phyloP scores from a whole-genome alignment of 2,888 invertebrate genomes.

The Drosophila affinis region DNA sequence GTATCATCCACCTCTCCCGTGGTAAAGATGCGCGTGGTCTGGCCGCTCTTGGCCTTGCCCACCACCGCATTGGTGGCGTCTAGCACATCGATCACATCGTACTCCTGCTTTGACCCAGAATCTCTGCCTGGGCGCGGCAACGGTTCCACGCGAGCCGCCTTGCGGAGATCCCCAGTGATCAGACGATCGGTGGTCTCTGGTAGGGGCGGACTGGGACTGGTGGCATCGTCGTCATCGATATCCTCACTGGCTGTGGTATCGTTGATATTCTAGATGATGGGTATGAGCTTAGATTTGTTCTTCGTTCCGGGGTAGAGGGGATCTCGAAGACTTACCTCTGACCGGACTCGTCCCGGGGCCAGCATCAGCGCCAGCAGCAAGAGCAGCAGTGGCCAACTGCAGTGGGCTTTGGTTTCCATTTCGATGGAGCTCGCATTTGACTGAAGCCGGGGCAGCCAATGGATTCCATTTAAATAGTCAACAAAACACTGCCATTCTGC shows the following conservation, averaged over 20 bases:
- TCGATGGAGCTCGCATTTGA: slow-evolving; percentile 18
- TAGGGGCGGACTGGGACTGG: slow-evolving; percentile 11
- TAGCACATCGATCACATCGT: slow-evolving; percentile 71
- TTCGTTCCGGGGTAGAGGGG: background rate
- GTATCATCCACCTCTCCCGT: slow-evolving; percentile 73
- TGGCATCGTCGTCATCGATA: slow-evolving; percentile 3
- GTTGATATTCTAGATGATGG: background rate
- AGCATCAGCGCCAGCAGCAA: slow-evolving; percentile 1
- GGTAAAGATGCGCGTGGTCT: slow-evolving; percentile 75
- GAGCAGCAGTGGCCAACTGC: slow-evolving; percentile 21
- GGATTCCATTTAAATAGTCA: slow-evolving; percentile 34
- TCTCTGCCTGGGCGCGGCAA: background rate
- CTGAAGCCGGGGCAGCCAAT: slow-evolving; percentile 26
- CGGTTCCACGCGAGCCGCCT: slow-evolving; percentile 8
- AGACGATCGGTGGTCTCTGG: slow-evolving; percentile 22
- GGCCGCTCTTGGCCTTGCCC: slow-evolving; percentile 60
- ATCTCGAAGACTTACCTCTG: slow-evolving; percentile 11
- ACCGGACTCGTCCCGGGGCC: background rate
- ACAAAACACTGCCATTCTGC: background rate
- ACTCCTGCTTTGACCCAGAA: slow-evolving; percentile 28
- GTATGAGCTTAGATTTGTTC: background rate
- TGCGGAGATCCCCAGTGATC: slow-evolving; percentile 4
- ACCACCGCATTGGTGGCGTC: slow-evolving; percentile 44
- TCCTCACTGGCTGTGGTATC: slow-evolving; percentile 30
- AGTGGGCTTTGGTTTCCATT: slow-evolving; percentile 28